A percentile compares a stretch with the other conserved stretches of the same genome.
phyloP scores from a whole-genome alignment of 2,113 vertebrate species.

The Melanerpes formicivorus region DNA sequence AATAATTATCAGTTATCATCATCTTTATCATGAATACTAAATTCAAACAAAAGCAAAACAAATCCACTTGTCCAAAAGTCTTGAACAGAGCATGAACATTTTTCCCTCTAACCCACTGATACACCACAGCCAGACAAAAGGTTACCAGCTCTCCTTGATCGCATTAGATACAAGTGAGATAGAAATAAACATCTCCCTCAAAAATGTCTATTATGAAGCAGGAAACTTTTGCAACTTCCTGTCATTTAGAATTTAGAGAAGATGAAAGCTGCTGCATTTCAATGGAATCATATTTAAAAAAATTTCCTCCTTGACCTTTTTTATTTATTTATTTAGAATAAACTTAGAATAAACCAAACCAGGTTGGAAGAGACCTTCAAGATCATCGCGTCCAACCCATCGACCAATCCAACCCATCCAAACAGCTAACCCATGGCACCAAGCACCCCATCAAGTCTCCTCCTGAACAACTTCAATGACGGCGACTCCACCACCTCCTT shows the following conservation, averaged over 20 bases:
- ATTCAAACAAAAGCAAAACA: not conserved
- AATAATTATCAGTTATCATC: not conserved
- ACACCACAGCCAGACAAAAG: not conserved
- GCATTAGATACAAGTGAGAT: accelerated
- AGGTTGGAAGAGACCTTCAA: too few relatives aligned
- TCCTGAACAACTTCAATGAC: too few relatives aligned
- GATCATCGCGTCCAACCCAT: too few relatives aligned
- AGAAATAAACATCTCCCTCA: not conserved
- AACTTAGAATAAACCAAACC: too few relatives aligned
- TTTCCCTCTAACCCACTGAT: not conserved
- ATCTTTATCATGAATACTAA: not conserved
- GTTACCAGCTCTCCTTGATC: not conserved
- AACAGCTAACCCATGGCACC: too few relatives aligned
- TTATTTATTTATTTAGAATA: not conserved
- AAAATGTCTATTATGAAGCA: not conserved
- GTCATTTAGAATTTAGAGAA: not conserved
- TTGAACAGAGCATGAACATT: not conserved
- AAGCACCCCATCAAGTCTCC: too few relatives aligned
- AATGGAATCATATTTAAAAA: not conserved
- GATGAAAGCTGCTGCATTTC: not conserved
- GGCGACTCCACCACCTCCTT: too few relatives aligned
- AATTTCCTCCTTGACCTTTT: not conserved
- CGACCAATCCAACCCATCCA: too few relatives aligned
- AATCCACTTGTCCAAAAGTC: not conserved
- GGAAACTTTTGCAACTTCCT: not conserved